A percentile compares a stretch with the other conserved stretches of the same genome.
Evolutionary conservation across 2,113 vertebrate species (phyloP).

Genomic region (Leiothrix lutea): DNA sequence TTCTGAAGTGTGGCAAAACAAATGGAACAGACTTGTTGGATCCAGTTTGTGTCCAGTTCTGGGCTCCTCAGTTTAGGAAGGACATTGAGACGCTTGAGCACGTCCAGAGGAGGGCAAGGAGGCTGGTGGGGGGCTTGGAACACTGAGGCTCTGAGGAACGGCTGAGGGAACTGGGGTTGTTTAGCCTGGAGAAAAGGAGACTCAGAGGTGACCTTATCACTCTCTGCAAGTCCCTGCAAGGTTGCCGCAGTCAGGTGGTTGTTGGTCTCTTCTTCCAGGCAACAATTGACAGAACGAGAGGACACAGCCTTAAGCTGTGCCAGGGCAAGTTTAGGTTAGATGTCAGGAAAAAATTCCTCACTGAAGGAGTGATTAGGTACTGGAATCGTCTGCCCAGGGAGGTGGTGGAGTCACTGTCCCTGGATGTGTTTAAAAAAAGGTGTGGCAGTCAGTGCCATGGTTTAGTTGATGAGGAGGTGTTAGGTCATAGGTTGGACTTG

Average conservation of each 20-base stretch:
- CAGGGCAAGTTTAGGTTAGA: not conserved
- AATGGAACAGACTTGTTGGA: not conserved
- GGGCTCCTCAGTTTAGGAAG: not conserved
- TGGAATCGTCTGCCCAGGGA: accelerated
- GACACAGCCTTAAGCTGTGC: accelerated
- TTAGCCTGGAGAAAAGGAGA: not conserved
- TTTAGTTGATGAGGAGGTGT: not conserved
- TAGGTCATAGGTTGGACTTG: not conserved
- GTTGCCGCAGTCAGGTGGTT: not conserved
- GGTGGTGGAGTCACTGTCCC: not conserved
- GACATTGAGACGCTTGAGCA: accelerated
- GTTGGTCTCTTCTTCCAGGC: too few relatives aligned
- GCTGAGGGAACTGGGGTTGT: not conserved
- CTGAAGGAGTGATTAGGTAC: not conserved
- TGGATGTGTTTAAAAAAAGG: not conserved
- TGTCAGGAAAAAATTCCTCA: not conserved
- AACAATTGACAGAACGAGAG: not conserved
- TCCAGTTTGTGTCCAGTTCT: not conserved
- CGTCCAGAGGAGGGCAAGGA: accelerated
- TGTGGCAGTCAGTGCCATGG: not conserved
- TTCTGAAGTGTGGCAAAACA: not conserved
- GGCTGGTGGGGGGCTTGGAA: not conserved
- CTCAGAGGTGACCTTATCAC: not conserved
- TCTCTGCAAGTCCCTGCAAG: accelerated
- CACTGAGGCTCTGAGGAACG: not conserved